Evolutionary conservation across 2,113 vertebrate species (phyloP).

Genomic region (Setophaga petechia): DNA sequence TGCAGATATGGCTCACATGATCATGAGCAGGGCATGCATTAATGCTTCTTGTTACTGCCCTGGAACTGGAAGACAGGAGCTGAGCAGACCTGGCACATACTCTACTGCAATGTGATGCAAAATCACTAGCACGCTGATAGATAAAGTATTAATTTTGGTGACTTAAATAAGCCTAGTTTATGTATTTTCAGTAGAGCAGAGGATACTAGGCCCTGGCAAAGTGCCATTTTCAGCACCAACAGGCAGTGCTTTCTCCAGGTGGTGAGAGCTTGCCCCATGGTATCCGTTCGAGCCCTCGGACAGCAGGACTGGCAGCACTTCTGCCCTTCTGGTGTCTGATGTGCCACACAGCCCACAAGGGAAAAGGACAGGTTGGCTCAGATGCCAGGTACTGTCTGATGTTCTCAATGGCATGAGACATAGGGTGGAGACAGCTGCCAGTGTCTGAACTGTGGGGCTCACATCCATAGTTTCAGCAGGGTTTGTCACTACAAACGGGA

Average conservation of each 20-base stretch:
- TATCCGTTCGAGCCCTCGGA: not conserved
- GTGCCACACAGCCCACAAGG: not conserved
- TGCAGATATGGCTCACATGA: not conserved
- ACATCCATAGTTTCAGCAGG: not conserved
- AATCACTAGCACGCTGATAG: not conserved
- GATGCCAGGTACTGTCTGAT: not conserved
- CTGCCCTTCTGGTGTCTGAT: not conserved
- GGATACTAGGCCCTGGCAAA: not conserved
- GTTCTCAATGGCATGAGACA: not conserved
- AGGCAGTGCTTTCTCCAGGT: not conserved
- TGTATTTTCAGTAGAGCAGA: not conserved
- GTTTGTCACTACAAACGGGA: not conserved
- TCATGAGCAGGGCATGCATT: not conserved
- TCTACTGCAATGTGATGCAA: not conserved
- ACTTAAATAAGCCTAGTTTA: not conserved
- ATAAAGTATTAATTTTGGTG: not conserved
- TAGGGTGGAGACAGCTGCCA: not conserved
- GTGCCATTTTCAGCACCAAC: not conserved
- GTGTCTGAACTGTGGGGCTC: not conserved
- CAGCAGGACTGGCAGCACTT: not conserved
- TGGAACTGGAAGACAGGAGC: not conserved
- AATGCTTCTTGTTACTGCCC: not conserved
- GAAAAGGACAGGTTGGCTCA: not conserved
- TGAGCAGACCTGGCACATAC: not conserved
- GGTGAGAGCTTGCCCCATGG: not conserved